Evolutionary conservation across 2,113 vertebrate species (phyloP).

Genomic region (Leucopsar rothschildi): DNA sequence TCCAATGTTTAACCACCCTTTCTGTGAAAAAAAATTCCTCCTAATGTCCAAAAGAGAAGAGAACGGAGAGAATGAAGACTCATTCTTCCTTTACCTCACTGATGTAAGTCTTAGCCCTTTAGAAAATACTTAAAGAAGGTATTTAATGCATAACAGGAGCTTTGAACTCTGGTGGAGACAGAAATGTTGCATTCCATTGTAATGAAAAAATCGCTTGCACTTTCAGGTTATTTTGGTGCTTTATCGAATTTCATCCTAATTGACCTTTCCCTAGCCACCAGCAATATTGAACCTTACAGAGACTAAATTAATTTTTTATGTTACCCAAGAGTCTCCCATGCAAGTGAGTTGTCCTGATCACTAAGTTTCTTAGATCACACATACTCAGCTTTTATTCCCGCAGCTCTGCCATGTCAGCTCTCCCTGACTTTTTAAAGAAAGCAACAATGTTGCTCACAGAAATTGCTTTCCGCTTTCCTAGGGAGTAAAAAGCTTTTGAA

Average conservation of each 20-base stretch:
- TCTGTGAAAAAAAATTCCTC: background rate
- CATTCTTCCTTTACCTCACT: background rate
- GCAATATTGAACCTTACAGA: background rate
- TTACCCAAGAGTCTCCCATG: background rate
- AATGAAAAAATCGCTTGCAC: background rate
- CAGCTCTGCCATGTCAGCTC: background rate
- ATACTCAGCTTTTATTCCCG: background rate
- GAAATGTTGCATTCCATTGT: background rate
- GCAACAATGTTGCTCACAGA: background rate
- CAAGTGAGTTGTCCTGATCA: background rate
- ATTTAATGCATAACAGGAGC: background rate
- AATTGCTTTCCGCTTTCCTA: background rate
- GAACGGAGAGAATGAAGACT: background rate
- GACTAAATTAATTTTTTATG: background rate
- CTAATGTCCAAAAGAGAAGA: background rate
- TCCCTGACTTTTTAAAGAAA: background rate
- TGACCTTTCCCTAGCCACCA: background rate
- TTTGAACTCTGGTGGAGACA: background rate
- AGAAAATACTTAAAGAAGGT: background rate
- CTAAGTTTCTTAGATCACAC: background rate
- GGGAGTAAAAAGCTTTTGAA: background rate
- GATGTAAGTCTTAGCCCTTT: background rate
- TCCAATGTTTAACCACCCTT: background rate
- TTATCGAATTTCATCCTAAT: background rate
- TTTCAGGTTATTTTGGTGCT: background rate